These are phyloP conservation scores for Drosophila asahinai DNA, from an alignment of 1,140 invertebrate species.

Conservation along the genomic window DNA sequence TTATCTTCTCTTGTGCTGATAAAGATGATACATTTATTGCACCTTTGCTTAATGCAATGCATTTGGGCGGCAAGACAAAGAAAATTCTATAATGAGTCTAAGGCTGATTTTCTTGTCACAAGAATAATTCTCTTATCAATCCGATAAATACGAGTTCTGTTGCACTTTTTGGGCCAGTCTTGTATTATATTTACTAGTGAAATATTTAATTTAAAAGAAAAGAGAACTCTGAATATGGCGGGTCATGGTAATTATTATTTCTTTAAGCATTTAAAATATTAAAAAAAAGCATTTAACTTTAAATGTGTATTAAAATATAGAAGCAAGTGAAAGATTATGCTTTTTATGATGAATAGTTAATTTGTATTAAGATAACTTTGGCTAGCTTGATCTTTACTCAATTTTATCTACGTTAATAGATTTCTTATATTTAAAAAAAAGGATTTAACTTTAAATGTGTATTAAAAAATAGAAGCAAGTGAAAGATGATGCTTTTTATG, in stretches of 20 bases:
- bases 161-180: not conserved
- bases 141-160: not conserved
- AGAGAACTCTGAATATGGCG: not conserved
- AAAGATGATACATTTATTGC: constrained; percentile 4
- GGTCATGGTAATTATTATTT: not conserved
- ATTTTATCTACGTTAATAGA: no score
- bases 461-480: no score
- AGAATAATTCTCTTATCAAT: not conserved
- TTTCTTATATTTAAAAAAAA: no score
- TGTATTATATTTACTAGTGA: not conserved
- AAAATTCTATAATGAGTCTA: no score
- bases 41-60: not conserved
- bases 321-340: no score
- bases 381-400: not conserved
- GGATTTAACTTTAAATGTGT: no score
- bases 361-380: not conserved
- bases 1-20: not conserved
- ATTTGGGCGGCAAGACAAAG: not conserved
- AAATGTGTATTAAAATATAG: no score
- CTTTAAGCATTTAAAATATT: no score
- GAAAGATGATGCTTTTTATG: no score
- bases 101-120: not conserved
- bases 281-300: no score
- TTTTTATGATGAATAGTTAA: no score
- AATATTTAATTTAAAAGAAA: not conserved